Conservation (phyloP, 2,888 invertebrate genomes). For the Idaea straminata region DNA sequence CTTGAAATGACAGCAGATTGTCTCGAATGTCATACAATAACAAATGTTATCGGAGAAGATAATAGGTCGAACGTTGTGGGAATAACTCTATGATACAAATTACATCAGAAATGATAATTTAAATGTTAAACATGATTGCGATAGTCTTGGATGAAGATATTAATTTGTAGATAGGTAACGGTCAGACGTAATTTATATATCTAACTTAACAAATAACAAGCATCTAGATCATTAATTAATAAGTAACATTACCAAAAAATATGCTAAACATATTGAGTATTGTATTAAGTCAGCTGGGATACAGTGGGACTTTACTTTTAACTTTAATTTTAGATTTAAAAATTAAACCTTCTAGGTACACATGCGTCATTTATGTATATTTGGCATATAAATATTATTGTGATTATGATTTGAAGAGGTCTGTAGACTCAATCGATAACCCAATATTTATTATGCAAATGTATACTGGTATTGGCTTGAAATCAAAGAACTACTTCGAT, state of each 20-base stretch:
- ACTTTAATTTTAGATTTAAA: too few species aligned
- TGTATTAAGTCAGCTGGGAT: too few species aligned
- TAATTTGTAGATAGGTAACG: not conserved
- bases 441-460: not conserved
- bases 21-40: conserved; percentile 20
- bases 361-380: too few species aligned
- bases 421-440: not conserved
- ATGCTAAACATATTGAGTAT: too few species aligned
- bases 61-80: conserved; percentile 22
- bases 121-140: not conserved
- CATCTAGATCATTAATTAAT: too few species aligned
- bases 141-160: not conserved
- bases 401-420: too few species aligned
- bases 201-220: not conserved
- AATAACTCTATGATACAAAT: conserved; percentile 12
- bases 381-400: too few species aligned
- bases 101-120: conserved; percentile 17
- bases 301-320: too few species aligned
- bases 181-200: not conserved
- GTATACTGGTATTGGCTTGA: not conserved
- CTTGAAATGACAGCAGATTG: conserved; percentile 21
- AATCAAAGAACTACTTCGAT: not conserved
- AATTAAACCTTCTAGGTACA: too few species aligned
- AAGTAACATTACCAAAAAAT: too few species aligned
- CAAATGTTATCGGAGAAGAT: conserved; percentile 21